Base-by-base conservation (phyloP, 2,888 invertebrate species). In the Acronicta psi region DNA sequence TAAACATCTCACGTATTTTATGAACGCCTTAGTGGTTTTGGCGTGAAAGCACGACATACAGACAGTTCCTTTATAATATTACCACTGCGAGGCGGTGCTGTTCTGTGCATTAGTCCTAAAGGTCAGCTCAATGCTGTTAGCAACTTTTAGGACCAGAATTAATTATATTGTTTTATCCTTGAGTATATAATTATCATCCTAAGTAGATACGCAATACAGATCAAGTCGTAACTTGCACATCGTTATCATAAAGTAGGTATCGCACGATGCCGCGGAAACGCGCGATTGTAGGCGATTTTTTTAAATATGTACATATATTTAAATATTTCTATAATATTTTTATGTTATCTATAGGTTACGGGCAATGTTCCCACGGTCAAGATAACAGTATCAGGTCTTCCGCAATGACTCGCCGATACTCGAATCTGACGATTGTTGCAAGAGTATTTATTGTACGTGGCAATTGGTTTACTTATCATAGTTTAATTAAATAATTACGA, bases 351-450 rank as follows among this genome's bases (percentile, higher is more conserved):
- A 17, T 60, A 31, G 60, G 47, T 60, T 66, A 73, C 61, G 68
- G 62, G 43, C 47, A 47, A 54, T 81, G 82, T 91, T 91, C 91
- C 90, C 91, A 91, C 91, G 91, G 87, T 89, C 63, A 53, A 74
- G 84, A 82, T 86, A 83, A 63, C 62, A 56, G 70, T 88, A 89
- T 89, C 88, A 54, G 57, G 29, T 56, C 81, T 86, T 88, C 88
- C 88, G 86, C 72, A 72, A 77, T 79, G 81, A 81, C 58, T 80
- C 71, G 70, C 40, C n/a, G 63, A 79, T 73, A 69, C 47, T 58
- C 47, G 58, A 77, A 73, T 76, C 57, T 73, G 63, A 61, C 66
- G 59, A 72, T 78, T 71, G 70, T 64, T 50, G 51, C 45, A 47
- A 40, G 52, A 25, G 40, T 71, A 49, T 59, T 65, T 56, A 47